Evolutionary conservation across 1,140 invertebrate genomes (phyloP), one percentile per base, ranked within the genome.

Genomic region (Pogonomyrmex californicus): DNA sequence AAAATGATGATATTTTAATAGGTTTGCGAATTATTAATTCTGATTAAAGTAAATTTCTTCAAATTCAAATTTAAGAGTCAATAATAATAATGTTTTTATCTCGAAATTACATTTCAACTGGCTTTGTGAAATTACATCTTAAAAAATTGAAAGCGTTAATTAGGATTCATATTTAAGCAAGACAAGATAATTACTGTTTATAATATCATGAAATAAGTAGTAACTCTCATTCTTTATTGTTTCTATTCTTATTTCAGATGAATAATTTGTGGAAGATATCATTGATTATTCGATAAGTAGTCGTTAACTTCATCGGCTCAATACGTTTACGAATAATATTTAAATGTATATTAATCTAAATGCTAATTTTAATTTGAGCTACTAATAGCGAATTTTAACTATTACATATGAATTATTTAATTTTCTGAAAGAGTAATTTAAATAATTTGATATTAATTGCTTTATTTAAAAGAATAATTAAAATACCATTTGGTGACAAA

Each of bases 21-120:
- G 23, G 23, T 23, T 23, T 23, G 23, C 23, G 23, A 23, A 23
- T 23, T 23, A 23, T 23, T 23, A 23, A 23, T 23, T 41, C 33
- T 41, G 17, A 65, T 66, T 41, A 66, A 66, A 66, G 38, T 9
- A 66, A 66, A 41, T 66, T 66, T 4, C 41, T n/a, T 66, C 17
- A 4, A 23, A 23, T 23, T 41, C n/a, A 41, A 41, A 65, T 6
- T 65, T 23, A 66, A 41, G 17, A 41, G 10, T 66, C 38, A 41
- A 17, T 62, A 33, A n/a, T n/a, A n/a, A 66, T 41, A 66, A 66
- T 65, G 23, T 36, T 5, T 66, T 66, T 41, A 66, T 66, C n/a
- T n/a, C 4, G 23, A 66, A 66, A 41, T 41, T 66, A 66, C n/a
- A 23, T 0, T 66, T 66, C 10, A 41, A 66, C 17, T 14, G 23